Evolutionary conservation across 2,888 invertebrate genomes (phyloP), one percentile per base, ranked within the genome.

Genomic region (Omphaloscelis lunosa): DNA sequence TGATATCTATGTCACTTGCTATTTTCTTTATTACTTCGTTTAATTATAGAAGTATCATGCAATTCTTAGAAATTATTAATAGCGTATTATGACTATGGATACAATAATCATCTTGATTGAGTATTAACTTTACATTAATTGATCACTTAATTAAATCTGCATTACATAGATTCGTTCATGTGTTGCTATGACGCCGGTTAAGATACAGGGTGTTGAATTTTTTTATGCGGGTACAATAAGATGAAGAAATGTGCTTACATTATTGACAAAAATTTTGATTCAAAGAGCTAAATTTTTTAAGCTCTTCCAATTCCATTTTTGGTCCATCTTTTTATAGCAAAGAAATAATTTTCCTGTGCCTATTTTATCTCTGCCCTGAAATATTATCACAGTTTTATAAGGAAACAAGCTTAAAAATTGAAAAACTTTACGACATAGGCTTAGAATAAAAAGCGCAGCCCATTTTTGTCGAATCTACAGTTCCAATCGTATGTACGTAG

Each of bases 101-200:
- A 58, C 51, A 69, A 34, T 81, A 41, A 83, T 79, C 59, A 15
- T 34, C 41, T 71, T 77, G 34, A 58, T 67, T 67, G 48, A 76
- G 45, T 39, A 72, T 72, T 74, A 63, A 65, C 39, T 73, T 72
- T 23, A 62, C 23, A 72, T 53, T 77, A 73, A 69, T 85, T 72
- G 51, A 86, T 85, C 72, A 71, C 56, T 62, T 65, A 75, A 85
- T 83, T 80, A 74, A 79, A 83, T 80, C 80, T 75, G 23, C 23
- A 48, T 77, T 79, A 77, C 6, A 80, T 71, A 75, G 72, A 67
- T 56, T 66, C 15, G 34, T 74, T 51, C 56, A 77, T 71, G 69
- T 71, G 71, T 83, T 80, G 65, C 65, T 27, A 61, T 62, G 73
- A 48, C 61, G 29, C 34, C 15, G 12, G 27, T 56, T 45, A 11